Evolutionary conservation across 2,797 vertebrate genomes (phyloP).

Genomic region (Scomberomorus guttatus): DNA sequence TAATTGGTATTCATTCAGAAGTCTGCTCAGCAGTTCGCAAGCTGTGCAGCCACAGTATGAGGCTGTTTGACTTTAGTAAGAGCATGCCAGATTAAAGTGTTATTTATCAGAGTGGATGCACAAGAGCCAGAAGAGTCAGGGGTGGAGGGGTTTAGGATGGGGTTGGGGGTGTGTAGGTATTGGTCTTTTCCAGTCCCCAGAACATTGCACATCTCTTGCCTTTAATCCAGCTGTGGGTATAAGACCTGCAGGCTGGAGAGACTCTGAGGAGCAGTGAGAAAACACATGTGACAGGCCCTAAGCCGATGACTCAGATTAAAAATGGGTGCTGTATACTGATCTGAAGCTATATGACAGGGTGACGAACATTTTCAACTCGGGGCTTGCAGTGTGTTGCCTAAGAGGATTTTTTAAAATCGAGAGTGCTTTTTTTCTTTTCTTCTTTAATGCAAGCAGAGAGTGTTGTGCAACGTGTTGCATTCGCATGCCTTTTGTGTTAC

Average conservation of each 20-base stretch:
- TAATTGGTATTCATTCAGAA: conserved; percentile 71
- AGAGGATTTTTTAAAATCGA: conserved; percentile 62
- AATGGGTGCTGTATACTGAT: conserved; percentile 61
- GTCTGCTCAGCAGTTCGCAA: conserved; percentile 35
- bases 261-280: conserved; percentile 50
- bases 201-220: conserved; percentile 45
- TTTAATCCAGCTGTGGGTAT: conserved; percentile 60
- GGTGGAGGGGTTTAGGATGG: conserved; percentile 3
- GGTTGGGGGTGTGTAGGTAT: conserved; percentile 14
- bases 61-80: conserved; percentile 65
- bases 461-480: conserved; percentile 25
- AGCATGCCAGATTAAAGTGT: conserved; percentile 73
- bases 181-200: conserved; percentile 54
- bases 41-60: conserved; percentile 61
- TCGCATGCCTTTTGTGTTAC: conserved; percentile 46
- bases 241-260: conserved; percentile 52
- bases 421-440: conserved; percentile 16
- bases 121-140: conserved; percentile 26
- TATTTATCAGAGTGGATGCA: conserved; percentile 64
- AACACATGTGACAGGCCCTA: conserved; percentile 67
- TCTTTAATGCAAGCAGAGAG: conserved; percentile 48
- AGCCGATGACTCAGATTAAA: conserved; percentile 78
- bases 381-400: conserved; percentile 39
- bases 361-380: conserved; percentile 44
- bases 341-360: conserved; percentile 64